Base-by-base conservation (phyloP, 1,140 invertebrate species). In the Glossosoma conforme region DNA sequence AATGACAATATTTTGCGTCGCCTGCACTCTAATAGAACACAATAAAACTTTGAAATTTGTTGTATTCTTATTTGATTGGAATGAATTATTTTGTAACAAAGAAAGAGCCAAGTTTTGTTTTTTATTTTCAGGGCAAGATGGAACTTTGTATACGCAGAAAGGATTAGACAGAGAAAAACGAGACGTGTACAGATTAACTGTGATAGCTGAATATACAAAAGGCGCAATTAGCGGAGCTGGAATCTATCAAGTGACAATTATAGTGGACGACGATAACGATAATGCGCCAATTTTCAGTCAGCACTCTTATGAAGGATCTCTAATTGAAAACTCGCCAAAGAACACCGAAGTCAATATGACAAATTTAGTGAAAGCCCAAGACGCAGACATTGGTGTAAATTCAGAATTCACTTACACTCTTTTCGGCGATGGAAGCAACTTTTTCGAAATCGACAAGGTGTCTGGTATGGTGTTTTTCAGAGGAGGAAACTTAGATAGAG, bases 261-360 rank as follows among this genome's bases (percentile, higher is more conserved):
- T 82, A 20, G 87, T 96, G 0, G 82, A 89, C 41, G 92, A 95
- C 65, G 88, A 91, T 44, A 96, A 96, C 64, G 92, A 95, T 63
- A 92, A 95, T 65, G 80, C 90, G 2, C 93, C 93, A 9, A 69
- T 82, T 44, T 94, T 96, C 67, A 80, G 85, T 35, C 70, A 76
- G 10, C 60, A 71, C 1, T 64, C 68, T 3, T 95, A 93, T 65
- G 83, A 88, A 63, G 88, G 91, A 2, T 77, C 78, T 35, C 83
- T 97, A 5, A 70, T 70, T 18, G 93, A 95, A 71, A 91, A 95
- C 61, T 85, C 80, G 45, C 72, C 71, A 33, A 77, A 72, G 24
- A 84, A 81, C 48, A 91, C 84, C 6, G 82, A 84, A 71, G 83
- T 93, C 4, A 77, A 77, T 33, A 77, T 85, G 71, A 79, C 79